Percentiles rank a stretch among this genome's conserved stretches.
Conservation (phyloP, 2,113 vertebrate genomes). For the Ceuthmochares aereus region DNA sequence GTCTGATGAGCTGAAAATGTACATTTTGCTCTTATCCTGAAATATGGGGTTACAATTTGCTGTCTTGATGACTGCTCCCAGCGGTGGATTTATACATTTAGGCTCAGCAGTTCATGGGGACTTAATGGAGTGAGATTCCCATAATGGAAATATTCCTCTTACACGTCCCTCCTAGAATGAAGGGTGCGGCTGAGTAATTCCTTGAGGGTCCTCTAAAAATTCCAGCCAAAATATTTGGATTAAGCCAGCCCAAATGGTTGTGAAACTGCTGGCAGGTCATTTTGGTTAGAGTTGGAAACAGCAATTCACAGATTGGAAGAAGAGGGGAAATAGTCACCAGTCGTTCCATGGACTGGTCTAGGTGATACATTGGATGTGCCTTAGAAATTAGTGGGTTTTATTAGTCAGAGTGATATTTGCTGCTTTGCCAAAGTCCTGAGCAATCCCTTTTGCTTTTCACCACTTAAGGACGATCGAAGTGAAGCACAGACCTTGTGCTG, state of each 20-base stretch:
- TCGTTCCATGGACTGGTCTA: neutral
- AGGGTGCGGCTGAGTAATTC: neutral
- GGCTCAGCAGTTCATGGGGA: neutral
- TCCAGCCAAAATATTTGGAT: neutral
- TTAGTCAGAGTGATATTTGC: neutral
- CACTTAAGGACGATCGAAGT: neutral
- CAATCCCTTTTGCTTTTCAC: neutral
- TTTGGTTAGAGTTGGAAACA: neutral
- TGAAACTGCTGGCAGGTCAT: neutral
- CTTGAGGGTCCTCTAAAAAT: neutral
- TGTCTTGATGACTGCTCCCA: neutral
- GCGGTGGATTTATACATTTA: neutral
- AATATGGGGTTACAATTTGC: neutral
- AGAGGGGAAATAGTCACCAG: neutral
- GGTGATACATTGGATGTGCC: accelerated
- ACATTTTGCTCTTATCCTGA: neutral
- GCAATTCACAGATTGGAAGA: neutral
- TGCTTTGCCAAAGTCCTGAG: neutral
- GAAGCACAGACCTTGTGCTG: neutral
- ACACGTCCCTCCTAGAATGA: neutral
- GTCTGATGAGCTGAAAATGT: neutral
- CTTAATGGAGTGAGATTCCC: neutral
- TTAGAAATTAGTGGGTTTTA: neutral
- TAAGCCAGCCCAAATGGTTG: neutral
- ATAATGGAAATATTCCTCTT: neutral